These are phyloP conservation scores for Neodiprion virginianus DNA, from an alignment of 1,140 invertebrate genomes.

Conservation along the genomic window DNA sequence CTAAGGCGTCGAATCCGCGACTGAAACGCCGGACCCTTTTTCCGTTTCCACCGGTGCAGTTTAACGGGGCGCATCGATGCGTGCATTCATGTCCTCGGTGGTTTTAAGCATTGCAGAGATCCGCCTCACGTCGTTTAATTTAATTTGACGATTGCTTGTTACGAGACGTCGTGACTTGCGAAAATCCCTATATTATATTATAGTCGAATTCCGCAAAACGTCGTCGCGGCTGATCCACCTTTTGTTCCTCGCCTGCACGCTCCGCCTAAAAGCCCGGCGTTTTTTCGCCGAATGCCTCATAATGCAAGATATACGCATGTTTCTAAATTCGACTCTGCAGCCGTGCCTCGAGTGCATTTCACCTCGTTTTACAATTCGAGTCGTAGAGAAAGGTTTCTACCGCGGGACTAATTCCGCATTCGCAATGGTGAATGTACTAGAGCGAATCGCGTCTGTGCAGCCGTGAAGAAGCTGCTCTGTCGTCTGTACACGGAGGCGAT, in stretches of 20 bases:
- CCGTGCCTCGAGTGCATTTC: neutral
- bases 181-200: neutral
- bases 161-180: constrained; percentile 25
- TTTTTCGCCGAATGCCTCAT: neutral
- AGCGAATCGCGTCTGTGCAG: too few relatives aligned
- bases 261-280: neutral
- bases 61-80: constrained; percentile 40
- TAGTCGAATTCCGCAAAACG: neutral
- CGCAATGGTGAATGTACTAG: neutral
- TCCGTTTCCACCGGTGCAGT: constrained; percentile 19
- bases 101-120: constrained; percentile 38
- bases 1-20: neutral
- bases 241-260: neutral
- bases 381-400: neutral
- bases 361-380: neutral
- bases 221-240: constrained; percentile 7
- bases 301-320: too few relatives aligned
- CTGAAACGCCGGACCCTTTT: constrained; percentile 23
- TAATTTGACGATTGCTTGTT: constrained; percentile 56
- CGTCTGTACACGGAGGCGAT: too few relatives aligned
- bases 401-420: neutral
- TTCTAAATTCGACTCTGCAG: too few relatives aligned
- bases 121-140: constrained; percentile 49
- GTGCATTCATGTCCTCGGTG: constrained; percentile 11
- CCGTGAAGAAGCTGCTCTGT: too few relatives aligned